Evolutionary conservation across 2,797 vertebrate species (phyloP).

Genomic region (Melanotaenia parkinsoni): DNA sequence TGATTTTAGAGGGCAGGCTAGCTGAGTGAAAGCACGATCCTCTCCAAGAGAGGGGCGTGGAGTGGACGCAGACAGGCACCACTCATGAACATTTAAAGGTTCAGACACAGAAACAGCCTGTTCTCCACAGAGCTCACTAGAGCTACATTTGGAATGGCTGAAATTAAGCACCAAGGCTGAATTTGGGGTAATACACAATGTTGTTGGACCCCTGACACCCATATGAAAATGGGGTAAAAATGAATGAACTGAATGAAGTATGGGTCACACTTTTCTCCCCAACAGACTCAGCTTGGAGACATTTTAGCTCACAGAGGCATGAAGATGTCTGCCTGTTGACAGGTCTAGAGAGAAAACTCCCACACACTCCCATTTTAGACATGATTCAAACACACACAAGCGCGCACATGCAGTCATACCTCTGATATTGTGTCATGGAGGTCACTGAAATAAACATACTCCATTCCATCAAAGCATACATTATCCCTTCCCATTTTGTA

Average conservation of each 20-base stretch:
- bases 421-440: conserved; percentile 11
- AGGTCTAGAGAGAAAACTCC: conserved; percentile 55
- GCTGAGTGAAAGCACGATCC: too few species aligned
- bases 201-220: too few species aligned
- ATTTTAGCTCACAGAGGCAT: conserved; percentile 57
- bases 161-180: too few species aligned
- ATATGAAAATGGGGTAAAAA: conserved; percentile 1
- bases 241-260: conserved; percentile 34
- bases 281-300: conserved; percentile 27
- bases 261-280: conserved; percentile 11
- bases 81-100: too few species aligned
- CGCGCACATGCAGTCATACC: conserved; percentile 9
- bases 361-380: conserved; percentile 63
- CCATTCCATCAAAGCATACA: conserved; percentile 6
- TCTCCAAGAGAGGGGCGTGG: too few species aligned
- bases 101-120: too few species aligned
- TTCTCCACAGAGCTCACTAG: too few species aligned
- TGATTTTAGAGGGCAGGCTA: too few species aligned
- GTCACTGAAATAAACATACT: conserved; percentile 50
- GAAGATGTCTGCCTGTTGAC: conserved; percentile 57
- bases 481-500: conserved; percentile 10
- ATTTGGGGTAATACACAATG: too few species aligned
- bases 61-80: too few species aligned
- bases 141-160: too few species aligned
- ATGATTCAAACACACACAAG: conserved; percentile 18